phyloP scores from a whole-genome alignment of 2,888 invertebrate genomes.

The Drosophila fulvimacula region DNA sequence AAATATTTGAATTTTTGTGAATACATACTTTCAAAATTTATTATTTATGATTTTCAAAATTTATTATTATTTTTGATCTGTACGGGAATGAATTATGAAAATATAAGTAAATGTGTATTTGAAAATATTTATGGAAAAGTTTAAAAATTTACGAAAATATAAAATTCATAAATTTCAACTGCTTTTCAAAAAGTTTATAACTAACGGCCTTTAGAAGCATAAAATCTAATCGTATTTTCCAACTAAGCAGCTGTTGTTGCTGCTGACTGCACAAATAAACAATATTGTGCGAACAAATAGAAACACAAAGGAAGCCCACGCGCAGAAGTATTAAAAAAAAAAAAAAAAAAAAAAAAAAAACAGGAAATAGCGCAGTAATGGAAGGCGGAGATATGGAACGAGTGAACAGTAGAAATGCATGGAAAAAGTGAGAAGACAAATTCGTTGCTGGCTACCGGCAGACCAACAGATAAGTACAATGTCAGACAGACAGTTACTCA shows the following conservation, averaged over 20 bases:
- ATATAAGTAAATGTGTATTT: no score
- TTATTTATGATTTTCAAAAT: no score
- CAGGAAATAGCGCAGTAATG: constrained; percentile 21
- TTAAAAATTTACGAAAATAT: no score
- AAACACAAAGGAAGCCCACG: constrained; percentile 15
- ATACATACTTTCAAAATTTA: no score
- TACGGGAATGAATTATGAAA: no score
- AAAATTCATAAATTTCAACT: no score
- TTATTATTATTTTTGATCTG: no score
- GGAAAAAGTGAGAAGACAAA: constrained; percentile 35
- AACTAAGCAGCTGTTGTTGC: background rate
- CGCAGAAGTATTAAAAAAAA: background rate
- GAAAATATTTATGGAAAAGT: no score
- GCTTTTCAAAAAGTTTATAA: no score
- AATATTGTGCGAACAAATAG: constrained; percentile 31
- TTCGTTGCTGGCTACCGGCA: constrained; percentile 30
- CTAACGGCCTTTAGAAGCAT: no score
- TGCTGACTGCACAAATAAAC: constrained; percentile 18
- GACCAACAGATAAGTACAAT: constrained; percentile 46
- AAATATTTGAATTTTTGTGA: no score
- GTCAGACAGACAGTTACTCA: constrained; percentile 45
- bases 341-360: background rate
- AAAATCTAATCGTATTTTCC: background rate
- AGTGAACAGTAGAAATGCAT: constrained; percentile 5
- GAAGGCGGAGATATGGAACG: constrained; percentile 1